phyloP scores from a whole-genome alignment of 2,113 vertebrate genomes.

The Xenopus tropicalis region UCB_Xtro_10.0 CM004452.2:40607501-40608000 shows the following conservation, averaged over 20 bases:
- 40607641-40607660: no score
- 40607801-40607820: slow-evolving; percentile 1
- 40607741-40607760: slow-evolving; percentile 24
- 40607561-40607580: no score
- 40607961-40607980: slow-evolving; percentile 27
- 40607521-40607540: no score
- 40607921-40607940: slow-evolving; percentile 44
- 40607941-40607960: slow-evolving; percentile 34
- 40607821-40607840: slow-evolving; percentile 2
- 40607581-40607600: no score
- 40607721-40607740: slow-evolving; percentile 28
- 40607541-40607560: no score
- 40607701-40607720: slow-evolving; percentile 23
- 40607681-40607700: neutral
- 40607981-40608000: slow-evolving; percentile 36
- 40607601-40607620: no score
- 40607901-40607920: slow-evolving; percentile 43
- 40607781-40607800: neutral
- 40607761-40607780: slow-evolving; percentile 12
- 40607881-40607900: slow-evolving; percentile 37
- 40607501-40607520: no score
- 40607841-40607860: slow-evolving; percentile 25
- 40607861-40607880: slow-evolving; percentile 31
- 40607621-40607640: no score
- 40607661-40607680: no score